Evolutionary conservation across 1,140 invertebrate genomes (phyloP), one percentile per base, ranked within the genome.

Genomic region (Lordiphosa mommai): DNA sequence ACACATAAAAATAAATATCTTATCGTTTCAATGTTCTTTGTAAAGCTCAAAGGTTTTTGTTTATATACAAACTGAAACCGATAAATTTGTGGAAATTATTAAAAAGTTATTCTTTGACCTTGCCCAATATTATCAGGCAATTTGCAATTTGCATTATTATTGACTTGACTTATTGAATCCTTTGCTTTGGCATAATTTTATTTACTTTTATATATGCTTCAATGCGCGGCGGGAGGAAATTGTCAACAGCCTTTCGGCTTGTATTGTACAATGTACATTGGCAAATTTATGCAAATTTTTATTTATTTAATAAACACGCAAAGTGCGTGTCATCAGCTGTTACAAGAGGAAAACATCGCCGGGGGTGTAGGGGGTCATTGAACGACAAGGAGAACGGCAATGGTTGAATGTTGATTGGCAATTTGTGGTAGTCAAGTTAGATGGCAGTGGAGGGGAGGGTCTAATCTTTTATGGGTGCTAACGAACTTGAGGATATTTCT

Each of bases 271-370:
- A n/a, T n/a, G n/a, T 48, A 46, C 70, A 51, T 72, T 73, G 50
- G 58, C 59, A 80, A 80, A 79, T 80, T 64, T 69, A 84, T 82
- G 77, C 60, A 82, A 82, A 82, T 82, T 77, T 77, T 33, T 72
- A 82, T 82, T 84, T 77, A 82, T 84, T 85, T 61, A 82, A 85
- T 82, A 84, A 85, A 77, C 77, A 82, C 61, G 67, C 72, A 76
- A 77, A 77, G 63, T 84, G 77, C 72, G 76, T 80, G 70, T 65
- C 69, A 58, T 66, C 71, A 59, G 64, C 53, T 68, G 65, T 68
- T 60, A 50, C 47, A 47, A 7, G 17, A 30, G 46, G 30, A 9
- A 32, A 32, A 43, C 30, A 38, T 13, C 12, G 36, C 40, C 17
- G 29, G 37, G 29, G 30, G 40, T 16, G 10, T 12, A 34, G 49